phyloP scores from a whole-genome alignment of 2,888 invertebrate genomes.

The Choreutis nemorana region DNA sequence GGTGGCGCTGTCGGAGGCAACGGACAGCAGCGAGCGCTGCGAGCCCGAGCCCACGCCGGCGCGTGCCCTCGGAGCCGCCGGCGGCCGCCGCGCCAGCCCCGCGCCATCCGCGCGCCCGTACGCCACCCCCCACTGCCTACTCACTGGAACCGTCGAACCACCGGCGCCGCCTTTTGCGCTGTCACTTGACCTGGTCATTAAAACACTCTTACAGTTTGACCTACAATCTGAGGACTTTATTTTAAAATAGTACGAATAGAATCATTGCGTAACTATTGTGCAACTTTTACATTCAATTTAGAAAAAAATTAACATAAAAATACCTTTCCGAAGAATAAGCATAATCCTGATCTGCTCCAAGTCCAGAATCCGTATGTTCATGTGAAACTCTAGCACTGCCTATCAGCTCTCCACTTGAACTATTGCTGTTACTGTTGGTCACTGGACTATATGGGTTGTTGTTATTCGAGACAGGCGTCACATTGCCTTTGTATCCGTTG shows the following conservation, averaged over 20 bases:
- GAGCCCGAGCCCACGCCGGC: constrained; percentile 35
- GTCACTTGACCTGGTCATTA: constrained; percentile 68
- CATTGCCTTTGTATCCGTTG: constrained; percentile 50
- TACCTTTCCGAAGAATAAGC: constrained; percentile 76
- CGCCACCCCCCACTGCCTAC: constrained; percentile 15
- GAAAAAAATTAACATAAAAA: too few relatives aligned
- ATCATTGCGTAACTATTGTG: too few relatives aligned
- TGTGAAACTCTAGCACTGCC: constrained; percentile 70
- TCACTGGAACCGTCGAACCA: constrained; percentile 21
- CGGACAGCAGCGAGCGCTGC: constrained; percentile 60
- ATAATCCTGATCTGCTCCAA: constrained; percentile 80
- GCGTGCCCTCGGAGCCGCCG: constrained; percentile 31
- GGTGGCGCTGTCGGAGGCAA: constrained; percentile 58
- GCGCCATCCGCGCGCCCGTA: constrained; percentile 22
- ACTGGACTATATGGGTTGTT: constrained; percentile 60
- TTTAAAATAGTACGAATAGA: too few relatives aligned
- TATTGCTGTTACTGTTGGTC: constrained; percentile 60
- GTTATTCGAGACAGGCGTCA: constrained; percentile 43
- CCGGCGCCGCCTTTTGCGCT: constrained; percentile 71
- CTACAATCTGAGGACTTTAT: too few relatives aligned
- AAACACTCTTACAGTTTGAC: constrained; percentile 1
- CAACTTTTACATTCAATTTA: neutral
- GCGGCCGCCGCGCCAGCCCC: constrained; percentile 30
- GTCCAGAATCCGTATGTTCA: constrained; percentile 79
- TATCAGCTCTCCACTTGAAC: constrained; percentile 59